Conservation (phyloP, 2,888 invertebrate genomes). For the Diloba caeruleocephala region DNA sequence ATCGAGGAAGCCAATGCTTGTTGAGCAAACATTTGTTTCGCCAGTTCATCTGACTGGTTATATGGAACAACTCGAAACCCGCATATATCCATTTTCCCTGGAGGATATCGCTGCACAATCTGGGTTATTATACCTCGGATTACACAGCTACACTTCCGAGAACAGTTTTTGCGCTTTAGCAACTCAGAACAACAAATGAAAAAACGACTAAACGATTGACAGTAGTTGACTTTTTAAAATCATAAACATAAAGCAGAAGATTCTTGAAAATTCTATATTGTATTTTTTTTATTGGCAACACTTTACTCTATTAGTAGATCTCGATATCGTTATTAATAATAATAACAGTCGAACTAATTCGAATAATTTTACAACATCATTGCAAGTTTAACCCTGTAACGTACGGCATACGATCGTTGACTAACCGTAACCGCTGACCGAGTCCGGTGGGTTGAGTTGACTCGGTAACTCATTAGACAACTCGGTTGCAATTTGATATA, state of each 20-base stretch:
- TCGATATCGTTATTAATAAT: background rate
- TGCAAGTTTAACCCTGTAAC: too few species aligned
- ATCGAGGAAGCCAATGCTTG: constrained; percentile 71
- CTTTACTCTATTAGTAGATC: constrained; percentile 2
- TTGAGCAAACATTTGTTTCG: constrained; percentile 80
- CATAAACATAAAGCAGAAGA: constrained; percentile 33
- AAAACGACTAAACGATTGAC: constrained; percentile 43
- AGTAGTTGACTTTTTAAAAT: constrained; percentile 40
- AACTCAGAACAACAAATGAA: constrained; percentile 48
- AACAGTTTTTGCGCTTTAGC: constrained; percentile 12
- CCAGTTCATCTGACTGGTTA: constrained; percentile 76
- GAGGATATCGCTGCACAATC: constrained; percentile 5
- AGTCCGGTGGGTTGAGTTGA: too few species aligned
- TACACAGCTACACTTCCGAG: constrained; percentile 20
- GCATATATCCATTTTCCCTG: constrained; percentile 77
- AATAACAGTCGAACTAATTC: too few species aligned
- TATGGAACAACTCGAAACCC: constrained; percentile 75
- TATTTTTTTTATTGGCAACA: constrained; percentile 1
- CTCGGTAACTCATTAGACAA: too few species aligned
- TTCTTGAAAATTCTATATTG: constrained; percentile 48
- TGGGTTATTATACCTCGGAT: constrained; percentile 15
- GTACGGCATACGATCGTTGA: too few species aligned
- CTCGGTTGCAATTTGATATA: too few species aligned
- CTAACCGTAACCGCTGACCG: too few species aligned
- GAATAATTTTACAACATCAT: too few species aligned